Evolutionary conservation across 1,140 invertebrate species (phyloP), one percentile per base, ranked within the genome.

Genomic region (Batillaria attramentaria): DNA sequence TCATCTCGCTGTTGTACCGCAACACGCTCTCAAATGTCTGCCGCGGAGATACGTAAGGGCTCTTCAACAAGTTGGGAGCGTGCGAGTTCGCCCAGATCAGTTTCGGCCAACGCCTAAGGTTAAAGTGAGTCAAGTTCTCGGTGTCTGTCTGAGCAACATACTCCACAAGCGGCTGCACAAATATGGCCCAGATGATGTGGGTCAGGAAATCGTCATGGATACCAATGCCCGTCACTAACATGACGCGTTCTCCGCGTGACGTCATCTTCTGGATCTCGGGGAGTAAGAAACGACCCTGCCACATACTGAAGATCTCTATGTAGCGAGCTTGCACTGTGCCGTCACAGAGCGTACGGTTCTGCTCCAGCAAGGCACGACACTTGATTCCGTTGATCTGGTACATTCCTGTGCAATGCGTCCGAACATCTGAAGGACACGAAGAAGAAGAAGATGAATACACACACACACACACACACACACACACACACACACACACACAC

Each of bases 41-140:
- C n/a, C 31, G 41, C 46, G 66, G 46, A 72, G 79, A 72, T 24
- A 43, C 6, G 0, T n/a, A n/a, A n/a, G 77, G 73, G 18, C 50
- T 73, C 54, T 81, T 81, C 39, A 81, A 54, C 62, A 81, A 46
- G 33, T 77, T 77, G 13, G 80, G 80, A 2, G 80, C 80, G 43
- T 81, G 80, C 31, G 77, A 46, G 10, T 46, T 65, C 16, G 54
- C n/a, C 80, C 80, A 81, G 3, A 81, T 50, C 31, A 79, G 37
- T 24, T 43, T 73, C 1, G 77, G 70, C 77, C 69, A 79, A 24
- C 33, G 31, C 57, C 33, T 18, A 5, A 60, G 24, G 57, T 50
- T 24, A 50, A 8, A 13, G 46, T 13, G 10, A 24, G 10, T 50
- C 46, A 50, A 13, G 46, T 50, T 50, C 46, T 13, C 46, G 10